Base-by-base conservation (phyloP, 2,888 invertebrate species). In the Polylopha cassiicola region DNA sequence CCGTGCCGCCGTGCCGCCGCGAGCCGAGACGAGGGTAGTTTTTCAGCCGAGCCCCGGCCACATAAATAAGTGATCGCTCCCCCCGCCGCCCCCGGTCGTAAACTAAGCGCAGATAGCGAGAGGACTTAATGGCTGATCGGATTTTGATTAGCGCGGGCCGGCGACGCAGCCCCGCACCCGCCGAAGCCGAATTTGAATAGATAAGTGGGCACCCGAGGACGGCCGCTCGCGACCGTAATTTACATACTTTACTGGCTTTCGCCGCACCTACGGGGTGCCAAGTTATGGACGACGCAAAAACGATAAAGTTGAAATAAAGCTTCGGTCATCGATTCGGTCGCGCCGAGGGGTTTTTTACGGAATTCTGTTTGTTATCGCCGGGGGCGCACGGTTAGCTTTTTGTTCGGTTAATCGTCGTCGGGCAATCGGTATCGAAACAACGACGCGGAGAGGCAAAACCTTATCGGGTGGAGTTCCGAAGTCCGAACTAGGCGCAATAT, bases 121-220 rank as follows among this genome's bases (percentile, higher is more conserved):
- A 81, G 79, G 78, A 81, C 82, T 80, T 85, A 85, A 85, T 85
- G 82, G 84, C 84, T 84, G 84, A 85, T 85, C 84, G 84, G 84
- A 81, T 84, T 85, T 84, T 84, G 84, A 85, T 84, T 82, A 85
- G 81, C 85, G 78, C 67, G 73, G 84, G 75, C 80, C 80, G 75
- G 78, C 79, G 78, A 78, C 75, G 78, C 78, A 72, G 66, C 73
- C 70, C 73, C 71, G 71, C 75, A 68, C 70, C 72, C n/a, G n/a
- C n/a, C 71, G 63, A 58, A 72, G 73, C 75, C 75, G 75, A 85
- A 85, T 85, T 86, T 85, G 84, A 86, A 86, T 86, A 86, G 85
- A 86, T 86, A 85, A 85, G 84, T 80, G 80, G 77, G 77, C 75
- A 75, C 72, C 74, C 72, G 78, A 77, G 79, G 76, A 75, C 79